phyloP scores from a whole-genome alignment of 64 coral and sea anemone genomes.

The Pachyseris speciosa region DNA sequence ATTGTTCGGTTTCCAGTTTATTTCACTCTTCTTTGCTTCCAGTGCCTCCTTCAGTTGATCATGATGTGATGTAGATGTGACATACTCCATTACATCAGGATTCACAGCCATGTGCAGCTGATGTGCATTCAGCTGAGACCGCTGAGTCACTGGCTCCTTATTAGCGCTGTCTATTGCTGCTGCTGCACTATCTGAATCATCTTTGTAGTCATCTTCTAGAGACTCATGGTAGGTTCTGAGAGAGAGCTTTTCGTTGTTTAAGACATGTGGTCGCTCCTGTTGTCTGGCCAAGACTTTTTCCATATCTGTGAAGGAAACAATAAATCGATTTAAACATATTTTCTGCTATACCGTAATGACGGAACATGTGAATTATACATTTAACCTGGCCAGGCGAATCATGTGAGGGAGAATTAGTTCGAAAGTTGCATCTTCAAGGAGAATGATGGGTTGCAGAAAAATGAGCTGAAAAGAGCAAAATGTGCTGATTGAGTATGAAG shows the following conservation, averaged over 20 bases:
- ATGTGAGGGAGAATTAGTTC: not conserved
- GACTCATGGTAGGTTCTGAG: not conserved
- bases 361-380: too few species aligned
- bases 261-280: not conserved
- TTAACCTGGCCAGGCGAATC: not conserved
- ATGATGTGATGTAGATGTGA: too few species aligned
- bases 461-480: too few species aligned
- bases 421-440: not conserved
- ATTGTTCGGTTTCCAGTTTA: too few species aligned
- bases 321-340: not conserved
- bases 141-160: too few species aligned
- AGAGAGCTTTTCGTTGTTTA: not conserved
- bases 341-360: not conserved
- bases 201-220: not conserved
- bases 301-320: not conserved
- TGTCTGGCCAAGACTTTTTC: constrained; percentile 31
- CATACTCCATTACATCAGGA: too few species aligned
- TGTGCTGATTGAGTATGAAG: too few species aligned
- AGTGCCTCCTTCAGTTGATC: too few species aligned
- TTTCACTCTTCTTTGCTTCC: too few species aligned
- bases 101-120: too few species aligned
- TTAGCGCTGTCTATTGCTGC: not conserved
- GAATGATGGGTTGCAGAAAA: too few species aligned
- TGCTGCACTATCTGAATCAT: not conserved
- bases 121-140: too few species aligned